Evolutionary conservation across 2,113 vertebrate species (phyloP), one percentile per base, ranked within the genome.

Genomic region (Grammomys dolichurus): DNA sequence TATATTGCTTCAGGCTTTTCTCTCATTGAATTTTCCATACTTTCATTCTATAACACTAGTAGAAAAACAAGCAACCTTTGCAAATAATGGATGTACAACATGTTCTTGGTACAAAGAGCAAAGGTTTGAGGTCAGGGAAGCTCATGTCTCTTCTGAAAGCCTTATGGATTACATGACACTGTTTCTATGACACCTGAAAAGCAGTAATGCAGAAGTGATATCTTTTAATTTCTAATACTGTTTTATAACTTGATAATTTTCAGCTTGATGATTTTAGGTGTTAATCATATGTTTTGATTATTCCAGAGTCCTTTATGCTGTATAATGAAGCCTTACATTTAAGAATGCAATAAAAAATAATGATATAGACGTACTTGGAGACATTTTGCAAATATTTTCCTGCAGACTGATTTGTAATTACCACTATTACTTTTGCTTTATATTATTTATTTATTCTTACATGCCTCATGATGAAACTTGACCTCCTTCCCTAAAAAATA

Each of bases 321-420:
- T 48, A 95, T 92, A 89, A 89, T 58, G 72, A 75, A 89, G n/a
- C n/a, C 43, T 60, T 94, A 80, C 76, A 54, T 96, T 92, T 96
- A 92, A 97, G 70, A 70, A 90, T n/a, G 36, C 78, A 80, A 95
- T 97, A 94, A 94, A 65, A 95, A 96, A 95, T 93, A 95, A 95
- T 82, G 84, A 77, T 51, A 67, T 89, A 84, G 76, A 48, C n/a
- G 90, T 77, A 90, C 95, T 93, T 90, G 54, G 20, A 95, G 81
- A 19, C 33, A 58, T 92, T 96, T 95, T 17, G 33, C 73, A 85
- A 96, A 96, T 93, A 60, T 97, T 97, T 96, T 97, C 82, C 86
- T 95, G 81, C 72, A 85, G 93, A 95, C 63, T 85, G 48, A 93
- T 95, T 96, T 96, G 36, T 97, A 97, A 96, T 96, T 96, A 95